Percentiles rank a stretch among this genome's conserved stretches.
phyloP scores from a whole-genome alignment of 2,797 vertebrate genomes.

The Mormyrops boulengeri region DNA sequence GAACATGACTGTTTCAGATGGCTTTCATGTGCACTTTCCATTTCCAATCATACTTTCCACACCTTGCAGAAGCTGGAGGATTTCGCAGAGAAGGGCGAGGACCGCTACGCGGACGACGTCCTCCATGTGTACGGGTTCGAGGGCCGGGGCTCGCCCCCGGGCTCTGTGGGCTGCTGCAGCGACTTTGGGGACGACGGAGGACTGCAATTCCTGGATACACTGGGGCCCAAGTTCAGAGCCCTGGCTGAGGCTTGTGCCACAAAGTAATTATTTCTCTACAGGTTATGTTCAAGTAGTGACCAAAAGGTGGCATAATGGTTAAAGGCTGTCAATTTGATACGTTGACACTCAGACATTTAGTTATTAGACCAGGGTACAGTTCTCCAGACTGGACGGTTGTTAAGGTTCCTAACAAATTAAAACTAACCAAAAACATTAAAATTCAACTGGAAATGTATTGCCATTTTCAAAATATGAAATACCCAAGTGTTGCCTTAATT shows the following conservation, averaged over 20 bases:
- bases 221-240: constrained; percentile 85
- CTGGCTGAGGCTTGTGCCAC: constrained; percentile 72
- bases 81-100: constrained; percentile 64
- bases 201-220: constrained; percentile 78
- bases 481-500: background rate
- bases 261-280: constrained; percentile 43
- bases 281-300: background rate
- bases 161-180: constrained; percentile 85
- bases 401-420: background rate
- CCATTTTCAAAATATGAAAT: background rate
- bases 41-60: constrained; percentile 17
- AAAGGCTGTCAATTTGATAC: background rate
- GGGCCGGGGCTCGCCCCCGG: constrained; percentile 74
- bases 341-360: background rate
- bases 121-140: constrained; percentile 72
- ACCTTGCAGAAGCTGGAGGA: constrained; percentile 67
- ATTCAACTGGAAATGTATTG: background rate
- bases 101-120: constrained; percentile 69
- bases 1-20: too few relatives aligned
- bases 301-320: background rate
- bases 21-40: background rate
- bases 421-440: background rate
- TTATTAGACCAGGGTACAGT: background rate
- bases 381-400: background rate
- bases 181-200: constrained; percentile 62